These are phyloP conservation scores for Tachycineta bicolor DNA, from an alignment of 2,113 vertebrate species.

Conservation along the genomic window DNA sequence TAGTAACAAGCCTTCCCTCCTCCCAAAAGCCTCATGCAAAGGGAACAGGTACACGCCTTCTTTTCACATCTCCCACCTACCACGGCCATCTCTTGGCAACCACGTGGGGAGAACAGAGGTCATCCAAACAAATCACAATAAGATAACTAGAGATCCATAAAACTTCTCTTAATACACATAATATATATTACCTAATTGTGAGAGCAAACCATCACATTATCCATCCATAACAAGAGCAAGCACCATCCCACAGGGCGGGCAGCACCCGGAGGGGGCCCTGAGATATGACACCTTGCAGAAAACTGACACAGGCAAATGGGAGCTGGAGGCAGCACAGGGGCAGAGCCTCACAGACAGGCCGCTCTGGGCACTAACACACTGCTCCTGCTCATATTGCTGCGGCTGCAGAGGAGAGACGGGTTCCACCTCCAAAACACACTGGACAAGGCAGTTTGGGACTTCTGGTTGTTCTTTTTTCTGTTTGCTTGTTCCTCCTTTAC, in stretches of 20 bases:
- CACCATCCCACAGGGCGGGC: neutral
- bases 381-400: rapidly evolving
- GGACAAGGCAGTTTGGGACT: neutral
- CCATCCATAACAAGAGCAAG: neutral
- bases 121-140: neutral
- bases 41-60: neutral
- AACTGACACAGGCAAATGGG: neutral
- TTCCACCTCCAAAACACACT: neutral
- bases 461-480: neutral
- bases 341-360: neutral
- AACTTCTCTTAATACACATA: neutral
- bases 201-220: neutral
- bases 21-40: neutral
- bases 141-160: too few relatives aligned
- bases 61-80: neutral
- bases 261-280: rapidly evolving
- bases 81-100: neutral
- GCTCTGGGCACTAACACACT: neutral
- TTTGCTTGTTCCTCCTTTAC: neutral
- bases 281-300: neutral
- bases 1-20: neutral
- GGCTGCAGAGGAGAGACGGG: neutral
- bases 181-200: neutral
- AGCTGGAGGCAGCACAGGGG: neutral
- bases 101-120: neutral